Conservation (phyloP, 2,797 vertebrate species). For the Peromyscus aztecus region DNA sequence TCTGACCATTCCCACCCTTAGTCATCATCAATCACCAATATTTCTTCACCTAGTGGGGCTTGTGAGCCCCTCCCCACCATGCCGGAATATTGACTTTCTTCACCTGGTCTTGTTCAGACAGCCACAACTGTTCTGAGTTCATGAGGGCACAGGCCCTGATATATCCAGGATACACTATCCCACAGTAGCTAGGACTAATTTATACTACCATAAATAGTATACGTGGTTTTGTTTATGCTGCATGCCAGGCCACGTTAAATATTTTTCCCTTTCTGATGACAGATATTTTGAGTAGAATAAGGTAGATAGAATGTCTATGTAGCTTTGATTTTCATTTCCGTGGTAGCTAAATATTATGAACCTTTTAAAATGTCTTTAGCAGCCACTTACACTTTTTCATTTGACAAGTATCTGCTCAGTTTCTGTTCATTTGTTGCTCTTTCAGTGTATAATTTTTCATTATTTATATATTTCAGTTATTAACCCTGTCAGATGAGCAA, state of each 20-base stretch:
- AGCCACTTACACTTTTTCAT: neutral
- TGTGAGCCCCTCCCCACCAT: neutral
- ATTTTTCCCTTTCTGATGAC: neutral
- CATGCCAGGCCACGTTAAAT: too few species aligned
- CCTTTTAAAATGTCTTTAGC: neutral
- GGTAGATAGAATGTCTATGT: neutral
- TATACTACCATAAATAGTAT: neutral
- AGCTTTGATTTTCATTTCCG: neutral
- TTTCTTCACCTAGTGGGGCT: neutral
- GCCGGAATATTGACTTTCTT: neutral
- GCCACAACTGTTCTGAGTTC: neutral
- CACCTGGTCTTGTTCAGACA: neutral
- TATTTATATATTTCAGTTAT: neutral
- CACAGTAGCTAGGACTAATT: neutral
- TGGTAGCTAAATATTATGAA: neutral
- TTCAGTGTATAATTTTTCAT: neutral
- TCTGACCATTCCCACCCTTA: too few species aligned
- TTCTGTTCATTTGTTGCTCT: neutral
- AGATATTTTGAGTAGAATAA: neutral
- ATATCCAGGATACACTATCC: too few species aligned
- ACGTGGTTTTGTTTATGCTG: too few species aligned
- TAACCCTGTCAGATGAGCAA: neutral
- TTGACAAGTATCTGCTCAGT: neutral
- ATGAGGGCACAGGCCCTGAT: too few species aligned
- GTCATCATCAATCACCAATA: neutral